Evolutionary conservation across 2,113 vertebrate species (phyloP).

Genomic region (Pollachius pollachius): DNA sequence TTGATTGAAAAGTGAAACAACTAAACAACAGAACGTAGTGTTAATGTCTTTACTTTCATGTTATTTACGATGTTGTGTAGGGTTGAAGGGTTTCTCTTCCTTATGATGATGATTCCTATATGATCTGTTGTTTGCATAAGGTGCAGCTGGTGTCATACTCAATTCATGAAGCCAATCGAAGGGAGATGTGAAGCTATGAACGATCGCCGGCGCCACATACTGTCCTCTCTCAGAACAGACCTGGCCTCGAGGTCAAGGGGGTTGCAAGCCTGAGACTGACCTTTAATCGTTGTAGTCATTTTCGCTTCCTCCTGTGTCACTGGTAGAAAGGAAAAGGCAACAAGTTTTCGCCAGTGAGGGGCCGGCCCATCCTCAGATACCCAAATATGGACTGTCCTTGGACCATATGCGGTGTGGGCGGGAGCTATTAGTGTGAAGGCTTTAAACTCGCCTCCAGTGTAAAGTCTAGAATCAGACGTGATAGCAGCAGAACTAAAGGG

Average conservation of each 20-base stretch:
- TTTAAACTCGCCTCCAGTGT: constrained; percentile 19
- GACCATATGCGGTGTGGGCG: background rate
- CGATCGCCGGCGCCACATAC: too few relatives aligned
- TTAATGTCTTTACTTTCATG: too few relatives aligned
- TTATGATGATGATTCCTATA: too few relatives aligned
- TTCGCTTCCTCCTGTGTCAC: background rate
- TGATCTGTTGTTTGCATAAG: too few relatives aligned
- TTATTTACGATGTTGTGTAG: too few relatives aligned
- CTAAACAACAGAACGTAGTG: too few relatives aligned
- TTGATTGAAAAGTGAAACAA: too few relatives aligned
- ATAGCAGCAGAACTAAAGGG: background rate
- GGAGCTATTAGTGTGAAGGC: background rate
- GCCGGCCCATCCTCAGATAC: background rate
- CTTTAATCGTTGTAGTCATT: background rate
- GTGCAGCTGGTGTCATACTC: too few relatives aligned
- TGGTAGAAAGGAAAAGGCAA: background rate
- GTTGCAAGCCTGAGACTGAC: constrained; percentile 16
- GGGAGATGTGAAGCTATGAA: too few relatives aligned
- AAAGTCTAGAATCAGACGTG: constrained; percentile 12
- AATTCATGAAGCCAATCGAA: too few relatives aligned
- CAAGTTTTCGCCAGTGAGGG: background rate
- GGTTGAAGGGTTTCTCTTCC: too few relatives aligned
- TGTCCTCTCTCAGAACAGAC: background rate
- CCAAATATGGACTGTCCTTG: background rate
- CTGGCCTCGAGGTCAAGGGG: background rate